Base-by-base conservation (phyloP, 1,140 invertebrate genomes). In the Trichonephila clavipes region DNA sequence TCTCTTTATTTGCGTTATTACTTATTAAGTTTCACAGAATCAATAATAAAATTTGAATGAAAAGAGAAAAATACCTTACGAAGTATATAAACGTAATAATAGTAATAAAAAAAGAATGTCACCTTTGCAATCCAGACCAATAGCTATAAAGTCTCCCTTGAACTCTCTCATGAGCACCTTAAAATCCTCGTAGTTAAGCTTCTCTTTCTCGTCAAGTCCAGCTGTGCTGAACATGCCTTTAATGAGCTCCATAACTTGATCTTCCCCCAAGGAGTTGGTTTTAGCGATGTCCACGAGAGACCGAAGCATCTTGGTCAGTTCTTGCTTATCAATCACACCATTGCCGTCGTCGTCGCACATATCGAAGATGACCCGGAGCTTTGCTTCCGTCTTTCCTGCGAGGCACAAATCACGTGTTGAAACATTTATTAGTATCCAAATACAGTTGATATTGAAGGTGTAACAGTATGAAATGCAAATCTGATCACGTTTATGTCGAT, bases 271-370 rank as follows among this genome's bases (percentile, higher is more conserved):
- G 14, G 95, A 95, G 92, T 95, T 95, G 0, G 98, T 99, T 95
- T 98, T 97, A 0, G 98, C 99, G 94, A 99, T 99, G 96, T 99
- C 99, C 0, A 99, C 98, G 10, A 99, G 95, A 0, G 99, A 99
- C 40, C 99, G 96, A 94, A 98, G 96, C 98, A 99, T 99, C 95
- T 99, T 98, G 12, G 98, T 98, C 5, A 99, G 96, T 95, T 99
- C 99, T 10, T 97, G 97, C 95, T 99, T 99, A 95, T 99, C 98
- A 92, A 99, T 99, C 0, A 99, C 98, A 0, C 99, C 99, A 95
- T 99, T 99, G 6, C 98, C 97, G 95, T 99, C 98, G 94, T 99
- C 98, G 95, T 99, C 99, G 95, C 99, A 99, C 99, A 99, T 99
- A 95, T 99, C 98, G 95, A 99, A 99, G 92, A 99, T 98, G 51